phyloP scores from a whole-genome alignment of 2,113 vertebrate genomes.

The Pycnonotus jocosus region DNA sequence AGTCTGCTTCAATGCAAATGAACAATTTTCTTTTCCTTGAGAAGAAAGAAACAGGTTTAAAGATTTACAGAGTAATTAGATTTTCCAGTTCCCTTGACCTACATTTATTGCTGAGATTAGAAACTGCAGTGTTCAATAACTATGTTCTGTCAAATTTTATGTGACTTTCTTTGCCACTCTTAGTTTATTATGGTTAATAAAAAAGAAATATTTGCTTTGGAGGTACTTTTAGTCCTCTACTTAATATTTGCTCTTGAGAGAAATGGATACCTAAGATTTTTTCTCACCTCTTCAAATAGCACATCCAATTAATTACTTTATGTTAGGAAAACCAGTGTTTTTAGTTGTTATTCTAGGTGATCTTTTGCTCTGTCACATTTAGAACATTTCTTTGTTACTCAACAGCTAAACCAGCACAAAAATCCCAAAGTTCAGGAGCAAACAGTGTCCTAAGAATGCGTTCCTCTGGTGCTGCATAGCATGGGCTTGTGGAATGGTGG shows the following conservation, averaged over 20 bases:
- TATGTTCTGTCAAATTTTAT: not conserved
- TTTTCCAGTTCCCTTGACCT: constrained; percentile 50
- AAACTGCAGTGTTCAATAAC: constrained; percentile 31
- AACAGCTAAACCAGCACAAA: not conserved
- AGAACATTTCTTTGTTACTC: not conserved
- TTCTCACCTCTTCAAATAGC: constrained; percentile 15
- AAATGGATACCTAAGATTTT: not conserved
- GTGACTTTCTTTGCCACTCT: constrained; percentile 10
- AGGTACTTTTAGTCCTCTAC: not conserved
- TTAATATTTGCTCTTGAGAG: constrained; percentile 40
- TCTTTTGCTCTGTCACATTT: not conserved
- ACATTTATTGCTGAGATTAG: constrained; percentile 37
- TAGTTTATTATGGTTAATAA: constrained; percentile 43
- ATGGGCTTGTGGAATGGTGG: not conserved
- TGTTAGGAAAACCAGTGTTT: not conserved
- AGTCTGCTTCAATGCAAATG: not conserved
- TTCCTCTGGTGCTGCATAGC: not conserved
- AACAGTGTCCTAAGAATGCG: not conserved
- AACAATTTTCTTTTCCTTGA: constrained; percentile 3
- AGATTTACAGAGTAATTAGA: constrained; percentile 40
- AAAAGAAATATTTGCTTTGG: constrained; percentile 44
- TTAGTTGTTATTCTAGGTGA: not conserved
- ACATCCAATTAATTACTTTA: constrained; percentile 4
- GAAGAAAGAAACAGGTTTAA: constrained; percentile 53
- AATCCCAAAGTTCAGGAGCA: rapidly evolving